phyloP scores from a whole-genome alignment of 2,888 invertebrate species.

The Onchidella celtica region DNA sequence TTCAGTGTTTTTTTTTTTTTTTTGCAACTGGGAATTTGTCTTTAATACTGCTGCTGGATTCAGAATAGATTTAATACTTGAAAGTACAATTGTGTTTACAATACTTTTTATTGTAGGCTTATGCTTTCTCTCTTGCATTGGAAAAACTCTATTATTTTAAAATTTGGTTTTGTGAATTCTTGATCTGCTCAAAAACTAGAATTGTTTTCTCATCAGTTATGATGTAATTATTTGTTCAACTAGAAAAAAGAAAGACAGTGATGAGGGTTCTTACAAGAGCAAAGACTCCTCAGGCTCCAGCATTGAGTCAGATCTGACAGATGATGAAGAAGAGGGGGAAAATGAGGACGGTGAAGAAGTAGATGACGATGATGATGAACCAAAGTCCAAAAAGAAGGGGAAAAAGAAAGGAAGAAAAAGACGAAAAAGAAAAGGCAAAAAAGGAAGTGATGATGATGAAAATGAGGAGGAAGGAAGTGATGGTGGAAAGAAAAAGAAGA shows the following conservation, averaged over 20 bases:
- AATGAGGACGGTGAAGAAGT: conserved; percentile 43
- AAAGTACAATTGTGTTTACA: no score
- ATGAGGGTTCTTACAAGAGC: conserved; percentile 22
- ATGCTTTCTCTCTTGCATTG: no score
- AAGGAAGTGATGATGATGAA: conserved; percentile 60
- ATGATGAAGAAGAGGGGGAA: conserved; percentile 50
- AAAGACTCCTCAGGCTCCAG: conserved; percentile 37
- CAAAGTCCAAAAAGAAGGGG: conserved; percentile 51
- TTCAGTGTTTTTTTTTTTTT: no score
- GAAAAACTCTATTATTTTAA: no score
- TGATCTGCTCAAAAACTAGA: no score
- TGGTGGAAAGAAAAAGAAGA: conserved; percentile 52
- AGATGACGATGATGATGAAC: conserved; percentile 32
- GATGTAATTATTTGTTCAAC: no score
- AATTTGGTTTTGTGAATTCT: no score
- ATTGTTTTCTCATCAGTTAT: no score
- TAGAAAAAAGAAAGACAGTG: conserved; percentile 51
- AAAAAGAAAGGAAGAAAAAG: conserved; percentile 52
- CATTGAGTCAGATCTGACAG: conserved; percentile 35
- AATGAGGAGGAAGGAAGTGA: conserved; percentile 58
- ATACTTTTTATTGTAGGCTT: no score
- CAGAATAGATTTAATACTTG: no score
- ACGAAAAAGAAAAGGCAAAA: conserved; percentile 39
- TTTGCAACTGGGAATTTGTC: no score
- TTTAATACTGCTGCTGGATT: no score